These are phyloP conservation scores for Rhopalosiphum nymphaeae DNA, from an alignment of 2,888 invertebrate genomes.

Conservation along the genomic window DNA sequence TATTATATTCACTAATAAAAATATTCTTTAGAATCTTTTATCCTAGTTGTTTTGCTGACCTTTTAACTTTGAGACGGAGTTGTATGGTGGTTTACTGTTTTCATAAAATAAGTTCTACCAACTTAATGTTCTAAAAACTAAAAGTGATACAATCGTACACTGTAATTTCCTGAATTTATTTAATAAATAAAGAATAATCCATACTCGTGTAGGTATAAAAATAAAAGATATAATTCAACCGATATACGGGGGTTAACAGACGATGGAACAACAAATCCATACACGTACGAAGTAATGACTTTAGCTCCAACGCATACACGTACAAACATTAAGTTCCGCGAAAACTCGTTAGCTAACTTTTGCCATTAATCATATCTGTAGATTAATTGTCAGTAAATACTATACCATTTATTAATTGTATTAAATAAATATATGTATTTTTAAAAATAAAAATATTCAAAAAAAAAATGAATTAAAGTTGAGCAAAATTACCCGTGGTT, in stretches of 20 bases:
- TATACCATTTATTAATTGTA: background rate
- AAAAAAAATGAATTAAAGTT: background rate
- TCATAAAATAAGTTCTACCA: background rate
- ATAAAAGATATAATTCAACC: slow-evolving; percentile 1
- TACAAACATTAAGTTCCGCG: background rate
- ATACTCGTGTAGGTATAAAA: background rate
- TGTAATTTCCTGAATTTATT: background rate
- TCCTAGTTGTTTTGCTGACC: background rate
- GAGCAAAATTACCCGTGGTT: background rate
- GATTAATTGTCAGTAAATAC: slow-evolving; percentile 20
- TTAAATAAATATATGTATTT: background rate
- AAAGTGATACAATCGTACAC: background rate
- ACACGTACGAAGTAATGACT: background rate
- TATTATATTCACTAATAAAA: background rate
- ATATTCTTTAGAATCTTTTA: background rate
- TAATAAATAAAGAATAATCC: background rate
- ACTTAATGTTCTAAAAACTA: background rate
- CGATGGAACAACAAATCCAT: background rate
- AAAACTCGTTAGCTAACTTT: slow-evolving; percentile 43
- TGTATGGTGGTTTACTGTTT: background rate
- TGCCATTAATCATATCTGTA: slow-evolving; percentile 19
- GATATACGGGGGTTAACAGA: background rate
- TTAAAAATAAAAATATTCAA: background rate
- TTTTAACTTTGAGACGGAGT: background rate
- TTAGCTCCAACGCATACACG: background rate